Base-by-base conservation (phyloP, 2,888 invertebrate genomes). In the Ophraella communa region DNA sequence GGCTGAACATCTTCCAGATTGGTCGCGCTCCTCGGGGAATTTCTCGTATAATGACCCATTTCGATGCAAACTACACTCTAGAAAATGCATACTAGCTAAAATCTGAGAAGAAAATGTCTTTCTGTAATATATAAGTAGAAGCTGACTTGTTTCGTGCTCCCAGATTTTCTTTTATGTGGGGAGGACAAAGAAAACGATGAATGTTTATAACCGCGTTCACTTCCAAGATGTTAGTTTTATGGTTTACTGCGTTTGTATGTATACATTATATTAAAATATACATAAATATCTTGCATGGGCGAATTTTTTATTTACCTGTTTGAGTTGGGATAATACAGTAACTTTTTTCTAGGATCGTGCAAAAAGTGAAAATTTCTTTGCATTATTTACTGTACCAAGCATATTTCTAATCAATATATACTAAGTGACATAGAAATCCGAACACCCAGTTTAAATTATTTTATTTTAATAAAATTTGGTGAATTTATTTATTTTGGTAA, bases 21-120 rank as follows among this genome's bases (percentile, higher is more conserved):
- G 73, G 62, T 71, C 64, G 68, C 70, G 68, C 70, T 70, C 71
- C 68, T 65, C 67, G 74, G 74, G 76, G 73, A 75, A 74, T 75
- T 76, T 75, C 73, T 73, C 75, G 77, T 80, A 81, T 85, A 85
- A 85, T 85, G 82, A 82, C 81, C 82, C 81, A 85, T 85, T 85
- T 85, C 83, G 82, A 85, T 85, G 84, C 84, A 84, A 85, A 85
- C 83, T 83, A 81, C 81, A 81, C 82, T 54, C 81, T 80, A 80
- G 83, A 83, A 83, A 83, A 83, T 83, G 83, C 74, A 73, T 71
- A 73, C 71, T 73, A 69, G 70, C 66, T 35, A 47, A 49, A 64
- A 74, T 74, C 72, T 68, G 65, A 73, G 73, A 77, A 77, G 76
- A 76, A 76, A 77, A 75, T 74, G 76, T 77, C 76, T 72, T 77